Base-by-base conservation (phyloP, 2,888 invertebrate species). In the Orthosia gothica region DNA sequence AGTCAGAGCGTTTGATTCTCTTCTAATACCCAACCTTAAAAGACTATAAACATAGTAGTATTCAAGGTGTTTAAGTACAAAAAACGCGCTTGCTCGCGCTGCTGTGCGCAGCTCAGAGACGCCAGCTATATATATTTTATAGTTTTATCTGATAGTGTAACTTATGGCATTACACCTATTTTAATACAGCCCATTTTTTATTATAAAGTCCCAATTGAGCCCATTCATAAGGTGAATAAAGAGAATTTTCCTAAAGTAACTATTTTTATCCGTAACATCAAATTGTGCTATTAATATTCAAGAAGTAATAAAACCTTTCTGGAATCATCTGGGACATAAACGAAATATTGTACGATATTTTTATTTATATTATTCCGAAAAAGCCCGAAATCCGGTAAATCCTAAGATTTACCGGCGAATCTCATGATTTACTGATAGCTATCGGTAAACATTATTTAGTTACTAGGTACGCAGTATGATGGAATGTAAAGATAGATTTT, bases 341-440 rank as follows among this genome's bases (percentile, higher is more conserved):
- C 40, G 69, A 82, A 62, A 77, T 65, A 57, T 69, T 52, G 68
- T 52, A 77, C 78, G 83, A 69, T 70, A 79, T 83, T 80, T 80
- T 64, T 80, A 83, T 80, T 80, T 80, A 83, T 80, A 59, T 83
- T 80, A 83, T 80, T 80, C 83, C 54, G 58, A 62, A 83, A 82
- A 70, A 67, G 78, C 70, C 63, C 32, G 70, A 54, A 70, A 64
- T 66, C 65, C 32, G 50, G 58, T 64, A 80, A 80, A 78, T 70
- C 79, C 79, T 52, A 47, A 67, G 79, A 83, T 79, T 79, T 82
- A 79, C 63, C 50, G 83, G 50, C 23, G 79, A 67, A 80, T 70
- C 66, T 80, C 40, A 32, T 83, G 79, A 80, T 80, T 80, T 80
- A 80, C 79, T 83, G 83, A 70, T 78, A 64, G 79, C 79, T 52